Conservation (phyloP, 2,888 invertebrate genomes). For the Deilephila elpenor region DNA sequence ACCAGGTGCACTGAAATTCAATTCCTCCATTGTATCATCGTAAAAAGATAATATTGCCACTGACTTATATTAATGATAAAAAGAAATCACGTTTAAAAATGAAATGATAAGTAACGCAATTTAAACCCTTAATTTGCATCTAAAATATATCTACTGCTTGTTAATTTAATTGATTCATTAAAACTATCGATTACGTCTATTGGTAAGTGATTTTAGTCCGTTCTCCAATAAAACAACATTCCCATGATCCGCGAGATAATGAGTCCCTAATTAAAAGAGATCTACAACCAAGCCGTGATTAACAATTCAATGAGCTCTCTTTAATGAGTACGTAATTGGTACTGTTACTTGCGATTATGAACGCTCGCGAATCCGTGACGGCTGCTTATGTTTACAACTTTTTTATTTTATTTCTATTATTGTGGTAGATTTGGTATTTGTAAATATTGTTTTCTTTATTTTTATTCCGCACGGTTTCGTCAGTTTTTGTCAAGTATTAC, state of each 20-base stretch:
- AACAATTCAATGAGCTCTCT: conserved; percentile 62
- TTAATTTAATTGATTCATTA: too few species aligned
- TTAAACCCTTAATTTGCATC: too few species aligned
- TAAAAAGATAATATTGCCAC: too few species aligned
- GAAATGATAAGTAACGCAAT: too few species aligned
- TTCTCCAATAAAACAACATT: background rate
- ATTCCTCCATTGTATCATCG: too few species aligned
- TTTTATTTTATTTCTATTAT: background rate
- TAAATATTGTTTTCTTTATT: background rate
- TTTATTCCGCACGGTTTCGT: background rate
- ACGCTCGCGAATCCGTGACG: conserved; percentile 7
- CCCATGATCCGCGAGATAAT: conserved; percentile 36
- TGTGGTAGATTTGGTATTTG: background rate
- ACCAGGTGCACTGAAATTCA: too few species aligned
- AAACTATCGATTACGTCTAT: background rate
- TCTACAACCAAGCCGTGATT: conserved; percentile 43
- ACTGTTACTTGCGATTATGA: conserved; percentile 48
- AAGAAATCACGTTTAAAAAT: too few species aligned
- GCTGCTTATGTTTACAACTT: background rate
- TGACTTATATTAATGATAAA: too few species aligned
- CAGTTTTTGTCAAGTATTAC: too few species aligned
- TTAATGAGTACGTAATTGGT: conserved; percentile 59
- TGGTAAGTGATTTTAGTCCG: background rate
- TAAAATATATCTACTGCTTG: too few species aligned
- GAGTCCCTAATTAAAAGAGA: conserved; percentile 35